Evolutionary conservation across 2,797 vertebrate species (phyloP).

Genomic region (Scomberomorus guttatus): DNA sequence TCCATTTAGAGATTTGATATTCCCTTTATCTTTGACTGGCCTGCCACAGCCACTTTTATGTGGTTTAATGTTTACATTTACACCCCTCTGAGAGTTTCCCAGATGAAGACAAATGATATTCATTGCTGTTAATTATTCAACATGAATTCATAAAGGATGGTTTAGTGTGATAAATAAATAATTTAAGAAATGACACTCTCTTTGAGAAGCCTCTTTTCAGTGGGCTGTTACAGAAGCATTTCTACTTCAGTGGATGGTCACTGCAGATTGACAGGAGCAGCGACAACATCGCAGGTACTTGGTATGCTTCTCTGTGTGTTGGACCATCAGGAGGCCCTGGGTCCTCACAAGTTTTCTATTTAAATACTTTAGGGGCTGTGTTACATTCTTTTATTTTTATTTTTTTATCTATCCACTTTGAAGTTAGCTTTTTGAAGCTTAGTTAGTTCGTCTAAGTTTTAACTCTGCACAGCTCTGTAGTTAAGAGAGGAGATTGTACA

Average conservation of each 20-base stretch:
- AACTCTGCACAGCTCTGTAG: constrained; percentile 8
- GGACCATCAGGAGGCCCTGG: constrained; percentile 5
- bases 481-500: neutral
- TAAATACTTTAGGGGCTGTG: constrained; percentile 8
- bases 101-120: constrained; percentile 62
- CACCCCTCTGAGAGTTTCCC: constrained; percentile 42
- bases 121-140: constrained; percentile 67
- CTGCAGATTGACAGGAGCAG: constrained; percentile 20
- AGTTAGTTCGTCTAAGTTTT: constrained; percentile 21
- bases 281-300: neutral
- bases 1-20: constrained; percentile 40
- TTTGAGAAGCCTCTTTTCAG: constrained; percentile 36
- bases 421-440: constrained; percentile 24
- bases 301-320: neutral
- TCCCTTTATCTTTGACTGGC: constrained; percentile 55
- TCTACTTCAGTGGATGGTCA: constrained; percentile 8
- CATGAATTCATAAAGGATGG: constrained; percentile 38
- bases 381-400: neutral
- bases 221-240: neutral
- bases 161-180: constrained; percentile 61
- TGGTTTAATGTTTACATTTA: constrained; percentile 59
- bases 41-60: constrained; percentile 53
- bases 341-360: constrained; percentile 3
- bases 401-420: constrained; percentile 1
- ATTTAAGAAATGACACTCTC: constrained; percentile 30